Conservation (phyloP, 2,113 vertebrate species). For the Suncus etruscus region DNA sequence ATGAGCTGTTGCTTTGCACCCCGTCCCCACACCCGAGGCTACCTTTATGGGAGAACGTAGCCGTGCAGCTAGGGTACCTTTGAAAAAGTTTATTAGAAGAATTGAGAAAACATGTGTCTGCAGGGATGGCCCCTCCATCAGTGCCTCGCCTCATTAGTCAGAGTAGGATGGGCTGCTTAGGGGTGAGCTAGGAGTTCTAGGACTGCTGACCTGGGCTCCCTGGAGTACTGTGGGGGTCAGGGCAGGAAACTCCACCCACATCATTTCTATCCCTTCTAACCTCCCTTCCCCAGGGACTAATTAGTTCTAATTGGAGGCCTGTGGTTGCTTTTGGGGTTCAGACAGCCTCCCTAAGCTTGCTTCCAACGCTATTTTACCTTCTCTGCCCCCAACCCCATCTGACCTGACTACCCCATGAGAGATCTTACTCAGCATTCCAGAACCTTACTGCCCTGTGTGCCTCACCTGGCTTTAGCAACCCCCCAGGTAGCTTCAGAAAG, state of each 20-base stretch:
- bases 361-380: neutral
- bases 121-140: conserved; percentile 11
- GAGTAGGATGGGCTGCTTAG: neutral
- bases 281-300: conserved; percentile 20
- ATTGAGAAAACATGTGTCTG: conserved; percentile 50
- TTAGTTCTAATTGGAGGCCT: conserved; percentile 59
- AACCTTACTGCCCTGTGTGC: too few species aligned
- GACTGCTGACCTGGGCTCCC: neutral
- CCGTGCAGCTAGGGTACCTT: conserved; percentile 63
- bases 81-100: conserved; percentile 73
- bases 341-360: neutral
- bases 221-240: neutral
- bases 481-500: neutral
- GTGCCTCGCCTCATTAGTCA: conserved; percentile 59
- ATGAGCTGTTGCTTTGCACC: conserved; percentile 72
- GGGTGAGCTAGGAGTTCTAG: neutral
- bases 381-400: neutral
- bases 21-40: conserved; percentile 71
- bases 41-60: conserved; percentile 68
- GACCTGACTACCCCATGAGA: too few species aligned
- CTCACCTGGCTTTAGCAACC: too few species aligned
- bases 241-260: neutral
- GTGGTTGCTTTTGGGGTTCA: neutral
- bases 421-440: too few species aligned
- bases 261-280: neutral